These are phyloP conservation scores for Mesembrinibis cayennensis DNA, from an alignment of 2,113 vertebrate species.

Conservation along the genomic window DNA sequence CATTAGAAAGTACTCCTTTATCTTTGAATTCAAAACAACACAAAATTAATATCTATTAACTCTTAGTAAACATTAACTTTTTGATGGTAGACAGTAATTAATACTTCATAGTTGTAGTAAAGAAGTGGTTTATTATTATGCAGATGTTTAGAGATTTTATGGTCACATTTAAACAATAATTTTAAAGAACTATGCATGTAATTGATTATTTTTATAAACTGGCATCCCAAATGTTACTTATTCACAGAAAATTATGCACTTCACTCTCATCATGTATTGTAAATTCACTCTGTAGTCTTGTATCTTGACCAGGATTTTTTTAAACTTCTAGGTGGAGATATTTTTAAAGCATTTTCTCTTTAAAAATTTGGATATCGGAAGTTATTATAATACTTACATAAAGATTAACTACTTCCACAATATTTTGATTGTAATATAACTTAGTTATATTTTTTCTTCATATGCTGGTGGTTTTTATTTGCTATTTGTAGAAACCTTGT, in stretches of 20 bases:
- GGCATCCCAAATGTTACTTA: not conserved
- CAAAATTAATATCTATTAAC: not conserved
- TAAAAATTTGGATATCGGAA: not conserved
- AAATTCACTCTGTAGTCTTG: not conserved
- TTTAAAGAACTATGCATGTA: not conserved
- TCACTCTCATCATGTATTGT: not conserved
- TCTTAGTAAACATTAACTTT: not conserved
- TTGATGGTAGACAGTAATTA: not conserved
- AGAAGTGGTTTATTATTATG: not conserved
- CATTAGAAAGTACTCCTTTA: not conserved
- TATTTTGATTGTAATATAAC: not conserved
- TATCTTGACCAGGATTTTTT: not conserved
- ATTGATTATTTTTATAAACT: not conserved
- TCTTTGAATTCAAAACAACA: not conserved
- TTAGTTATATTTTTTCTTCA: not conserved
- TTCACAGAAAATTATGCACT: not conserved
- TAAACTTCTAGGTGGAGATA: not conserved
- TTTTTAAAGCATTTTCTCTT: not conserved
- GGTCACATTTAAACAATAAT: not conserved
- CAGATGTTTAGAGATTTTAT: not conserved
- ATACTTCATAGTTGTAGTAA: not conserved
- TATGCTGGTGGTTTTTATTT: not conserved
- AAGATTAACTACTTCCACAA: not conserved
- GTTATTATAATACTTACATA: not conserved
- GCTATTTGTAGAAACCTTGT: not conserved